A percentile compares a stretch with the other conserved stretches of the same genome.
phyloP scores from a whole-genome alignment of 1,140 invertebrate genomes.

The Cyphomyrmex costatus region DNA sequence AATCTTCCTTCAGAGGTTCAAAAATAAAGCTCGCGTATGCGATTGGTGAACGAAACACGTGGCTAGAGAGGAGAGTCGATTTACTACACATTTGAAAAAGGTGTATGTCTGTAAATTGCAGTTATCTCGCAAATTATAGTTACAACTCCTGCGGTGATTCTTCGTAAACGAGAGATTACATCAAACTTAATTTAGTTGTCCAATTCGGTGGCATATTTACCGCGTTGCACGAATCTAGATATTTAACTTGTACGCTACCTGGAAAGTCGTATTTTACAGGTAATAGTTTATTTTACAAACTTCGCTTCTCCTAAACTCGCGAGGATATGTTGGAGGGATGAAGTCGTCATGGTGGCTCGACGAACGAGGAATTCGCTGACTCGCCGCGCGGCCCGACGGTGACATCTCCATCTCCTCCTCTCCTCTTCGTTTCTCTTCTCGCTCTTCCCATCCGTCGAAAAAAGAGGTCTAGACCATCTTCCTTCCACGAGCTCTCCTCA shows the following conservation, averaged over 20 bases:
- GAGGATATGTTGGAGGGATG: constrained; percentile 29
- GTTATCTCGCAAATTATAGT: neutral
- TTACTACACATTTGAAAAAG: neutral
- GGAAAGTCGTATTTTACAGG: neutral
- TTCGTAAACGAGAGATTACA: constrained; percentile 7
- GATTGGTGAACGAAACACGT: neutral
- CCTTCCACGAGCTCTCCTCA: constrained; percentile 31
- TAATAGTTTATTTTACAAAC: neutral
- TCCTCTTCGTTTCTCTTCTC: constrained; percentile 5
- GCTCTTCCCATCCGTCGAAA: constrained; percentile 31
- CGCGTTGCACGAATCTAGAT: neutral
- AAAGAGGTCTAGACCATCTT: constrained; percentile 58
- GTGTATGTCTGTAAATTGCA: neutral
- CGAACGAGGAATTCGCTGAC: constrained; percentile 70
- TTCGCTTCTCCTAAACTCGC: neutral
- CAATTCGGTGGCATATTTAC: neutral
- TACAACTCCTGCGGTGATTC: neutral
- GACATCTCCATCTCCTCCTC: constrained; percentile 81
- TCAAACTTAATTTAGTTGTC: neutral
- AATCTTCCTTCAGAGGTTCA: constrained; percentile 79
- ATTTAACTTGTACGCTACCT: neutral
- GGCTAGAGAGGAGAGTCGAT: constrained; percentile 1
- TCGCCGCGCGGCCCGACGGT: constrained; percentile 72
- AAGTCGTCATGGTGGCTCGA: constrained; percentile 53
- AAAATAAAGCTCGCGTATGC: constrained; percentile 71